phyloP scores from a whole-genome alignment of 2,888 invertebrate genomes.

The Synanthedon tipuliformis region DNA sequence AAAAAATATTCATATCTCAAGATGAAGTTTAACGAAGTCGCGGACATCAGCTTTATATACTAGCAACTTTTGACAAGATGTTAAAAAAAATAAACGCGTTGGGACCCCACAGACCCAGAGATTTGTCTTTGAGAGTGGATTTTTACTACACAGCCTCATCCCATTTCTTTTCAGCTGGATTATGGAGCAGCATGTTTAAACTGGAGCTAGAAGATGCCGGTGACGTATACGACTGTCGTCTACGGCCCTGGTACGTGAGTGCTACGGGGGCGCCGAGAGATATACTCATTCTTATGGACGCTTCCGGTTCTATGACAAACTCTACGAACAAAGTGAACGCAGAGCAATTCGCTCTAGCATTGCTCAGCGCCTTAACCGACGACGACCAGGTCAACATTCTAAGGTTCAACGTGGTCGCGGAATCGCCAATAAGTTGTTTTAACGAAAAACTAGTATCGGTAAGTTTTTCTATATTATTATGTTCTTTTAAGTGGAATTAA shows the following conservation, averaged over 20 bases:
- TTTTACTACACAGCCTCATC: neutral
- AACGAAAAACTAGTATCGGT: slow-evolving; percentile 52
- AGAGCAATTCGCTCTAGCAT: slow-evolving; percentile 39
- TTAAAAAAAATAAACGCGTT: too few relatives aligned
- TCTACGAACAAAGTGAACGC: slow-evolving; percentile 45
- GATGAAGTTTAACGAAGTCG: too few relatives aligned
- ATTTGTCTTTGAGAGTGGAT: too few relatives aligned
- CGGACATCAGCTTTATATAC: too few relatives aligned
- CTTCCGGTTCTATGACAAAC: slow-evolving; percentile 55
- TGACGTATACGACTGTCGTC: slow-evolving; percentile 52
- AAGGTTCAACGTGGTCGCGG: slow-evolving; percentile 41
- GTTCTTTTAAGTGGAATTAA: too few relatives aligned
- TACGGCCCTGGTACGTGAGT: slow-evolving; percentile 59
- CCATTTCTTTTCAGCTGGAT: slow-evolving; percentile 29
- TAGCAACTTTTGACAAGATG: too few relatives aligned
- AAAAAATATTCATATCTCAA: too few relatives aligned
- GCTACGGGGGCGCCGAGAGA: slow-evolving; percentile 56
- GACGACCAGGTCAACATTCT: slow-evolving; percentile 58
- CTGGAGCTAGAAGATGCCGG: slow-evolving; percentile 22
- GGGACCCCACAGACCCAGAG: too few relatives aligned
- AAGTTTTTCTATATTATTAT: slow-evolving; percentile 14
- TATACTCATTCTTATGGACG: slow-evolving; percentile 49
- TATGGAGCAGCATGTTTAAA: slow-evolving; percentile 51
- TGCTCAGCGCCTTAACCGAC: slow-evolving; percentile 56
- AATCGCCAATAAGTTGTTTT: slow-evolving; percentile 50